Evolutionary conservation across 1,140 invertebrate species (phyloP), one percentile per base, ranked within the genome.

Genomic region (Drosophila miranda): DNA sequence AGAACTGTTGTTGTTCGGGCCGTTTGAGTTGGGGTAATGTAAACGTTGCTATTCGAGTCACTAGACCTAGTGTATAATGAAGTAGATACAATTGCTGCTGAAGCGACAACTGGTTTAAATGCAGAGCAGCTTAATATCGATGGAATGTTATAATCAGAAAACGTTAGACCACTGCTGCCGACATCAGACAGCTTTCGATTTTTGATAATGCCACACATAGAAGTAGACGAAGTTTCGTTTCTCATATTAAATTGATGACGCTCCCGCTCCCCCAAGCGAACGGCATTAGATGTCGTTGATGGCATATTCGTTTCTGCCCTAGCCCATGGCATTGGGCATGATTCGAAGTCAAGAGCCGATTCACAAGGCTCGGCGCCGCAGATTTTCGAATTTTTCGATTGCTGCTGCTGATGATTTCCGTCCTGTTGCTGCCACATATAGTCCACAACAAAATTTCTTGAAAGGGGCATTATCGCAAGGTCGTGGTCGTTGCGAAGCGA

Each of bases 381-480:
- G n/a, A 38, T 6, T 68, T 74, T 38, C 3, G 34, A 38, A 38
- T 38, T 78, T 52, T 71, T 79, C 9, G 51, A 59, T 45, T 78
- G 49, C n/a, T 63, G 73, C 83, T 55, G 53, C 83, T 91, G 91
- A 16, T 90, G 90, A n/a, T 92, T 53, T 75, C 90, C 6, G 75
- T 90, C 80, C 90, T 91, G 91, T 16, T 90, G 91, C 13, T 92
- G 69, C 89, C 95, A 94, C 93, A 94, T 95, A 62, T 95, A 94
- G 82, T 95, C 94, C 92, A 95, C 94, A 1, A 94, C 93, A 30
- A 94, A 88, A 64, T 90, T 93, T 9, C 93, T 90, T 0, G 94
- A 93, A 19, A 94, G 80, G 0, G 94, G 93, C 26, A 94, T 71
- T 28, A 89, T 43, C 0, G 87, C 68, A 11, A 89, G 28, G 19